These are phyloP conservation scores for Cryptocephalus moraei DNA, from an alignment of 2,888 invertebrate genomes.

Conservation along the genomic window DNA sequence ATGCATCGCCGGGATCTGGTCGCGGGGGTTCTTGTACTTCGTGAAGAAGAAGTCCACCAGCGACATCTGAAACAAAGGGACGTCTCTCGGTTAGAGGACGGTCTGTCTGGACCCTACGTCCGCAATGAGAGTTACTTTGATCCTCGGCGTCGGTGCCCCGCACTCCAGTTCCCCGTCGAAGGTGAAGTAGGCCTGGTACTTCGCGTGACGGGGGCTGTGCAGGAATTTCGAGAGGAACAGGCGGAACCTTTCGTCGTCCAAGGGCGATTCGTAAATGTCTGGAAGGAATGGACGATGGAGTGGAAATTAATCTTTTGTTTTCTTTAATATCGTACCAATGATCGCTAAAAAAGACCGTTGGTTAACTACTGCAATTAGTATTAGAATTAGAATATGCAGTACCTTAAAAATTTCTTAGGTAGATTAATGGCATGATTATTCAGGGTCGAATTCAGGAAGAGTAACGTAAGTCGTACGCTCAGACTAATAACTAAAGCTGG, in stretches of 20 bases:
- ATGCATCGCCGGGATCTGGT: slow-evolving; percentile 68
- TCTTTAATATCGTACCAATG: too few relatives aligned
- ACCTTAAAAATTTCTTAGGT: too few relatives aligned
- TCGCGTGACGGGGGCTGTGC: slow-evolving; percentile 57
- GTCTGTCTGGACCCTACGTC: too few relatives aligned
- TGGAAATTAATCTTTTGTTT: too few relatives aligned
- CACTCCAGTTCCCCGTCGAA: slow-evolving; percentile 52
- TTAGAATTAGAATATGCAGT: too few relatives aligned
- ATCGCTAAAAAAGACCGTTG: too few relatives aligned
- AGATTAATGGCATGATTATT: too few relatives aligned
- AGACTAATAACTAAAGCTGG: too few relatives aligned
- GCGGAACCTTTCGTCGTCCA: slow-evolving; percentile 48
- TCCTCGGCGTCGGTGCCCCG: slow-evolving; percentile 47
- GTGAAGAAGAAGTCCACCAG: slow-evolving; percentile 54
- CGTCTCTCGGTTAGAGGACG: not conserved
- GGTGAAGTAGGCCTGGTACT: slow-evolving; percentile 57
- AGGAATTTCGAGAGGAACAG: slow-evolving; percentile 58
- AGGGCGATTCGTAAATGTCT: slow-evolving; percentile 40
- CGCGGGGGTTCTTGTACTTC: slow-evolving; percentile 49
- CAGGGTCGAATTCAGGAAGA: too few relatives aligned
- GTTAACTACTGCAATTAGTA: too few relatives aligned
- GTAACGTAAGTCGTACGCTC: too few relatives aligned
- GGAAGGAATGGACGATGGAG: not conserved
- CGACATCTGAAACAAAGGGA: slow-evolving; percentile 38
- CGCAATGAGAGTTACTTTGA: slow-evolving; percentile 36